Conservation (phyloP, 2,113 vertebrate genomes). For the Holacanthus passer region DNA sequence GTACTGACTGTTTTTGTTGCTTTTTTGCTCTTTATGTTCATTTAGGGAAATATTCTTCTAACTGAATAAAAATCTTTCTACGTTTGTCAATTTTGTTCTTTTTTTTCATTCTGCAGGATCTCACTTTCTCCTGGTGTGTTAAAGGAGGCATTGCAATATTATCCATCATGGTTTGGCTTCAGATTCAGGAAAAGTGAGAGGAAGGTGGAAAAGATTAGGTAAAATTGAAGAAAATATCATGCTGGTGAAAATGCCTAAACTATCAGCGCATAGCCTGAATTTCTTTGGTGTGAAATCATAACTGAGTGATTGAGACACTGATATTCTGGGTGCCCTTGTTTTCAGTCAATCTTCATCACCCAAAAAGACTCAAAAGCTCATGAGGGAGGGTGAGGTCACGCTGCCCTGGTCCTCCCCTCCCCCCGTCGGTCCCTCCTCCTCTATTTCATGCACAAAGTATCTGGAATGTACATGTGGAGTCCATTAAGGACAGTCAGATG, state of each 20-base stretch:
- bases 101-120: neutral
- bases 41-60: neutral
- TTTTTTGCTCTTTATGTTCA: neutral
- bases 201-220: neutral
- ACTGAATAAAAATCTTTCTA: neutral
- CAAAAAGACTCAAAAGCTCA: conserved; percentile 34
- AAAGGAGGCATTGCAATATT: neutral
- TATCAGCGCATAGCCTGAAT: conserved; percentile 4
- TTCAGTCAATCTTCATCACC: conserved; percentile 44
- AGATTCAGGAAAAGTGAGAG: neutral
- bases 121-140: neutral
- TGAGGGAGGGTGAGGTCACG: conserved; percentile 60
- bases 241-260: conserved; percentile 12
- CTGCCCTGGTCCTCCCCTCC: conserved; percentile 2
- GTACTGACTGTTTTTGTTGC: neutral
- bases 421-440: conserved; percentile 27
- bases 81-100: neutral
- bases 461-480: conserved; percentile 84
- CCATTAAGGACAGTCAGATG: conserved; percentile 77
- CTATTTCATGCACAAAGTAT: conserved; percentile 66
- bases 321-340: conserved; percentile 24
- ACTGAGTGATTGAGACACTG: neutral
- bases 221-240: conserved; percentile 13
- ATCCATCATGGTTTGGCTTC: neutral
- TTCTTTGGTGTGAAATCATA: conserved; percentile 53